A percentile compares a stretch with the other conserved stretches of the same genome.
These are phyloP conservation scores for Piprites chloris DNA, from an alignment of 2,113 vertebrate species.

Conservation along the genomic window DNA sequence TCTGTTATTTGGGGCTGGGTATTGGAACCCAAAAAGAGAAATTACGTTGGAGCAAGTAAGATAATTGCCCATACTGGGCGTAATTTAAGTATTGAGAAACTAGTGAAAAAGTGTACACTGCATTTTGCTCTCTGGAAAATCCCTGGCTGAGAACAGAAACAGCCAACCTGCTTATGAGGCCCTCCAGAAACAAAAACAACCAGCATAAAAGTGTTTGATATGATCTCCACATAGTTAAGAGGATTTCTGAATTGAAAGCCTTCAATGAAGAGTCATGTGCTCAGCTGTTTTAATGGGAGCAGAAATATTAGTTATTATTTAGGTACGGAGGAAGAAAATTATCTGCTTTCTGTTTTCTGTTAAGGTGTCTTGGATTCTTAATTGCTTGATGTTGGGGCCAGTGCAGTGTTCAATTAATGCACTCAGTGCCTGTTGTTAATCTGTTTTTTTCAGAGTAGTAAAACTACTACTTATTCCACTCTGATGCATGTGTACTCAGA, in stretches of 20 bases:
- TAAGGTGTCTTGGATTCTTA: not conserved
- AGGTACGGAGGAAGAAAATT: not conserved
- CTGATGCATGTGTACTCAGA: not conserved
- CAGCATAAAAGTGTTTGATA: not conserved
- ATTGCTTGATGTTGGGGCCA: not conserved
- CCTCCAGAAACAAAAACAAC: not conserved
- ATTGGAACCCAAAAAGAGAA: not conserved
- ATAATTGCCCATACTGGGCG: fast-evolving
- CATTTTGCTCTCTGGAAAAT: not conserved
- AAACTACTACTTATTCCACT: not conserved
- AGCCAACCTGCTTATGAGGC: not conserved
- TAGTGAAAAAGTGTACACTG: not conserved
- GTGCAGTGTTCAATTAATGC: not conserved
- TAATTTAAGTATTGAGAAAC: not conserved
- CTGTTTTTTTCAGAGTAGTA: not conserved
- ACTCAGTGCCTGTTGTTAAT: not conserved
- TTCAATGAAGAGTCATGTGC: not conserved
- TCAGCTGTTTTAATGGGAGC: not conserved
- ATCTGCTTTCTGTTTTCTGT: not conserved
- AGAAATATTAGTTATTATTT: not conserved
- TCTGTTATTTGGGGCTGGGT: not conserved
- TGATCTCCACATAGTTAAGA: not conserved
- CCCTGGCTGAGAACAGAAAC: not conserved
- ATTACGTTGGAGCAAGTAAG: not conserved
- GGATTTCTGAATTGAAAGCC: not conserved